These are phyloP conservation scores for Chrysochloris asiatica DNA, from an alignment of 2,113 vertebrate genomes.

Conservation along the genomic window DNA sequence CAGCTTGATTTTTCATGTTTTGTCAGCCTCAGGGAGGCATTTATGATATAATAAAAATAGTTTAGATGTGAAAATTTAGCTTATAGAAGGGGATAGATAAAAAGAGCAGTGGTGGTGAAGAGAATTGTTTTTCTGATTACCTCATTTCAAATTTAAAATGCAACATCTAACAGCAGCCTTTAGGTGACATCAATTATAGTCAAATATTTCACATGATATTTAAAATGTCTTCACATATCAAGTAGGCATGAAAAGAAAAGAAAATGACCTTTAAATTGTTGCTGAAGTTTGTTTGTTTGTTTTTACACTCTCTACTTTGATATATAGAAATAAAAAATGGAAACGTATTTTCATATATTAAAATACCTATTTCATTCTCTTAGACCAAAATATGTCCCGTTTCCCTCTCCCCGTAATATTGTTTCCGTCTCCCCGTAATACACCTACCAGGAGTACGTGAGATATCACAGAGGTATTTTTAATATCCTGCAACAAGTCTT, in stretches of 20 bases:
- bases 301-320: conserved; percentile 14
- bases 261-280: conserved; percentile 14
- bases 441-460: no score
- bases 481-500: not conserved
- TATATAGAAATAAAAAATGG: conserved; percentile 26
- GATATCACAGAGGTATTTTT: not conserved
- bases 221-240: conserved; percentile 28
- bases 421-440: not conserved
- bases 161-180: not conserved
- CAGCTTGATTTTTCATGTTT: not conserved
- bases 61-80: not conserved
- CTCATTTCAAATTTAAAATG: conserved; percentile 34
- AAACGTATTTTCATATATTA: conserved; percentile 10
- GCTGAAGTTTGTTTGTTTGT: not conserved
- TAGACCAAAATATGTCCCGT: not conserved
- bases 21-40: not conserved
- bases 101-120: not conserved
- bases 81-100: not conserved
- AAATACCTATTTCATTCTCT: not conserved
- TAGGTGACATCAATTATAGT: not conserved
- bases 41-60: not conserved
- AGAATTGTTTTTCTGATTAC: not conserved
- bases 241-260: conserved; percentile 2
- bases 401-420: not conserved
- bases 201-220: not conserved